Percentiles rank a stretch among this genome's conserved stretches.
phyloP scores from a whole-genome alignment of 2,113 vertebrate genomes.

The Salvator merianae region DNA sequence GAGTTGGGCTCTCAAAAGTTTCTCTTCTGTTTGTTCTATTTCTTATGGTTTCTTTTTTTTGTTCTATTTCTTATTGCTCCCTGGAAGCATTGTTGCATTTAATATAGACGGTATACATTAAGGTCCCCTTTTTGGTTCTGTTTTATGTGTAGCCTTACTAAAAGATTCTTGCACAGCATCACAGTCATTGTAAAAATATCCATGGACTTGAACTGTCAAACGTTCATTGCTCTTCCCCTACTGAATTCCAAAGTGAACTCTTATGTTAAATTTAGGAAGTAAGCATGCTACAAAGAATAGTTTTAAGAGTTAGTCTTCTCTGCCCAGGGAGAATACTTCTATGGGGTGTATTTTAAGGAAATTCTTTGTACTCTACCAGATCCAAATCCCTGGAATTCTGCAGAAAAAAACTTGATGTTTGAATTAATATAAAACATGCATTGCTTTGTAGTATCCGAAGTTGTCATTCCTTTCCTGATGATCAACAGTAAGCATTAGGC shows the following conservation, averaged over 20 bases:
- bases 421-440: not conserved
- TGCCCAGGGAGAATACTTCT: too few species aligned
- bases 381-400: not conserved
- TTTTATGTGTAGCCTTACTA: too few species aligned
- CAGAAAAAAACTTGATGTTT: not conserved
- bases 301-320: not conserved
- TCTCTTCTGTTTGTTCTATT: too few species aligned
- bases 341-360: not conserved
- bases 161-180: too few species aligned
- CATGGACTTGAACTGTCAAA: too few species aligned
- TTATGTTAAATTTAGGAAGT: not conserved
- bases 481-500: not conserved
- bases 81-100: too few species aligned
- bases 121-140: too few species aligned
- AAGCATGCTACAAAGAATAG: not conserved
- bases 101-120: too few species aligned
- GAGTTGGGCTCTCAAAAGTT: too few species aligned
- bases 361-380: not conserved
- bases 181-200: too few species aligned
- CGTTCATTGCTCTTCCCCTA: not conserved
- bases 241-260: not conserved
- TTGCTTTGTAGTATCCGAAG: not conserved
- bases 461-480: not conserved
- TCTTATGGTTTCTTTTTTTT: too few species aligned
- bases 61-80: too few species aligned